Evolutionary conservation across 2,797 vertebrate species (phyloP).

Genomic region (Acropternis orthonyx): DNA sequence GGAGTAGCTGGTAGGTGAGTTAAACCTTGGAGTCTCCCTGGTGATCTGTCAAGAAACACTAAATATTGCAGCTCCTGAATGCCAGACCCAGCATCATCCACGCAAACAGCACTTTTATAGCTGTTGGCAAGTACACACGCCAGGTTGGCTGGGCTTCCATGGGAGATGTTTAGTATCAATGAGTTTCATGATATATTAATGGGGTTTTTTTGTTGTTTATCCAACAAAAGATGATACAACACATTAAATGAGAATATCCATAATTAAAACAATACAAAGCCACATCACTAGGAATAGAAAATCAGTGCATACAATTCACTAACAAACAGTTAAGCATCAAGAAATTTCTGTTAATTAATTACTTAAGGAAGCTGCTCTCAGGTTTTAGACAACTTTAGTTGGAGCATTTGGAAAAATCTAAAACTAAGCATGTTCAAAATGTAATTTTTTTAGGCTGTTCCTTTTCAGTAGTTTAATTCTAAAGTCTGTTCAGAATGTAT

Average conservation of each 20-base stretch:
- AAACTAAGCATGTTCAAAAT: not conserved
- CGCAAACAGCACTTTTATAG: not conserved
- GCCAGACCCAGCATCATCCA: not conserved
- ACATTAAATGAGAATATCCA: not conserved
- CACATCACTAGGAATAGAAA: not conserved
- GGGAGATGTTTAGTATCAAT: not conserved
- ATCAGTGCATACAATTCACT: not conserved
- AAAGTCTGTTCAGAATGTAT: not conserved
- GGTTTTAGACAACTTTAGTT: not conserved
- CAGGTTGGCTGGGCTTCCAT: conserved; percentile 22
- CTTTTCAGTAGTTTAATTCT: not conserved
- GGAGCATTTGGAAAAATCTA: not conserved
- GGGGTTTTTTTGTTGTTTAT: not conserved
- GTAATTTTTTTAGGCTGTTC: not conserved
- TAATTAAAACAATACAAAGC: conserved; percentile 33
- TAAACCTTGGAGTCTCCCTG: conserved; percentile 10
- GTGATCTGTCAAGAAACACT: conserved; percentile 14
- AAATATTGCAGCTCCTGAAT: conserved; percentile 25
- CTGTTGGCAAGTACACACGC: not conserved
- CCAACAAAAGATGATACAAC: not conserved
- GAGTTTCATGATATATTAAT: not conserved
- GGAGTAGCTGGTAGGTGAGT: conserved; percentile 6
- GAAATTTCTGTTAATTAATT: not conserved
- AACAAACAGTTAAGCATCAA: not conserved
- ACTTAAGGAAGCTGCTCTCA: not conserved